Evolutionary conservation across 1,140 invertebrate genomes (phyloP), one percentile per base, ranked within the genome.

Genomic region (Araneus ventricosus): DNA sequence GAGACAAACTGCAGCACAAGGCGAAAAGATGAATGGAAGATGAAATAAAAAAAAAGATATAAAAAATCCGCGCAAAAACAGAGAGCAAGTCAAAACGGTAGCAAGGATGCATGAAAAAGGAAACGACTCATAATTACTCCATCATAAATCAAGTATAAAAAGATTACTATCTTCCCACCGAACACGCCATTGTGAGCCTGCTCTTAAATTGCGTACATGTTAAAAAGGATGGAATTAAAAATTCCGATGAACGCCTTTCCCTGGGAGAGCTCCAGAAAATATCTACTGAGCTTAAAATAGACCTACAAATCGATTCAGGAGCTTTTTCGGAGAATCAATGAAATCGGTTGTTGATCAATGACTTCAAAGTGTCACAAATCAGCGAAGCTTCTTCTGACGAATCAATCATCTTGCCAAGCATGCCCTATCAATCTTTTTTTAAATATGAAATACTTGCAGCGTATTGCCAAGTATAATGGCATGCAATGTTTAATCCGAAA

Each of bases 261-360:
- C 27, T 30, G 70, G 70, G 20, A 20, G 10, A 37, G 17, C 17
- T 20, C 30, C 10, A 10, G 70, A 5, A 20, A 34, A 75, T 75
- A 17, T 22, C 70, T 75, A 37, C 30, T 20, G 70, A 37, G 70
- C 70, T 75, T 75, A 75, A 75, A 75, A 75, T 75, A 75, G 70
- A 75, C 30, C 30, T 20, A 37, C 30, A 37, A 37, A 75, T 75
- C 70, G 70, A 75, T 75, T 37, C 27, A 22, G 70, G 30, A 34
- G 70, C 70, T 75, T 75, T 75, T 75, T 75, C 30, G 27, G 70
- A 10, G 70, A 63, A 75, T 75, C 70, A 75, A 75, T 75, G 70
- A 75, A 22, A 37, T 37, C n/a, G 20, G 70, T 34, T 34, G 27
- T 75, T 75, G 30, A 75, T 75, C 70, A 75, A 20, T 37, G 70